Conservation (phyloP, 1,140 invertebrate genomes). For the Mya arenaria region DNA sequence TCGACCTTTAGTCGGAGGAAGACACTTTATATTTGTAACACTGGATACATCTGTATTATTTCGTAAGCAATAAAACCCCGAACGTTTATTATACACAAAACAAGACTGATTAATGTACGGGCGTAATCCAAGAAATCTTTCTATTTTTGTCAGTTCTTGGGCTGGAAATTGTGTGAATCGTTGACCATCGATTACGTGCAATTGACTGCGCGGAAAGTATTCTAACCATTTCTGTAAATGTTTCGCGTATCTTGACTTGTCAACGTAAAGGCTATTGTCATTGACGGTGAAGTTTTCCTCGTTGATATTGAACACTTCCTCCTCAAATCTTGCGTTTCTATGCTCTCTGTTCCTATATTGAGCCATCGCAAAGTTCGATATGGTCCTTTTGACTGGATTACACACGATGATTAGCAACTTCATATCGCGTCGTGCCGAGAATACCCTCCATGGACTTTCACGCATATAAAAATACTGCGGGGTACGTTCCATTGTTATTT, state of each 20-base stretch:
- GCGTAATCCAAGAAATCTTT: neutral
- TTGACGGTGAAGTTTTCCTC: neutral
- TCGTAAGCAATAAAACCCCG: neutral
- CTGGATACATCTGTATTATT: neutral
- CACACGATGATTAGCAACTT: neutral
- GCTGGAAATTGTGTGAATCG: neutral
- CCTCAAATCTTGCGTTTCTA: neutral
- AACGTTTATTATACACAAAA: neutral
- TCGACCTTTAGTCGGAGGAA: neutral
- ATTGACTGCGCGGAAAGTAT: neutral
- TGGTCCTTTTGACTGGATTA: neutral
- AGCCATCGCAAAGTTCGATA: slow-evolving; percentile 11
- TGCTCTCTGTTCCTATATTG: neutral
- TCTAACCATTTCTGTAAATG: neutral
- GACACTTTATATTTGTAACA: neutral
- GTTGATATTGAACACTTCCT: neutral
- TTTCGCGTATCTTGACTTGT: slow-evolving; percentile 5
- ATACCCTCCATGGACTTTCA: neutral
- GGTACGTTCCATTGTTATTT: neutral
- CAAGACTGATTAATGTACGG: neutral
- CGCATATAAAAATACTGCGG: neutral
- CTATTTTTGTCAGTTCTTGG: neutral
- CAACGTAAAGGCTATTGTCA: neutral
- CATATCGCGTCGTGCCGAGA: neutral
- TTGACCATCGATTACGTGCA: neutral